Evolutionary conservation across 2,888 invertebrate genomes (phyloP).

Genomic region (Acleris holmiana): DNA sequence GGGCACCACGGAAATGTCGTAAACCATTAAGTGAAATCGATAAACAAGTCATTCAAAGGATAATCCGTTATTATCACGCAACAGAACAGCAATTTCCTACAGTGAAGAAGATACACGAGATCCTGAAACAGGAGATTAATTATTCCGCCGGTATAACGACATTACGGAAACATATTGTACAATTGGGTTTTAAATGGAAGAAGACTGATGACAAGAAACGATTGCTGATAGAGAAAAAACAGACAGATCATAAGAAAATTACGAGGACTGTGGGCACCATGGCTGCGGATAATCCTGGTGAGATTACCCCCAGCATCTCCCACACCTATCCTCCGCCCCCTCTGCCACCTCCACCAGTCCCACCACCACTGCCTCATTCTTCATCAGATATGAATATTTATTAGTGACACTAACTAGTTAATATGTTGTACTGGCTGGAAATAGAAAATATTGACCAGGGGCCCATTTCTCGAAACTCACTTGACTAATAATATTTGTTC

Average conservation of each 20-base stretch:
- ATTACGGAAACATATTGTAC: neutral
- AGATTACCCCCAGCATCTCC: no score
- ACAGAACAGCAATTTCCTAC: neutral
- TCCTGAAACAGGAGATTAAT: neutral
- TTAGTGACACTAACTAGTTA: no score
- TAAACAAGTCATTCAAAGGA: slow-evolving; percentile 1
- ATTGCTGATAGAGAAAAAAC: slow-evolving; percentile 1
- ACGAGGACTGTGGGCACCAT: no score
- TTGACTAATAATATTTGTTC: no score
- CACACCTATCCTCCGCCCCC: no score
- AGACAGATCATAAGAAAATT: slow-evolving; percentile 24
- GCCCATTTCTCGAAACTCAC: no score
- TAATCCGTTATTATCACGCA: neutral
- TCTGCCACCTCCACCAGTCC: no score
- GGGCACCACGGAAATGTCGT: neutral
- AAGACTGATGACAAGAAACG: slow-evolving; percentile 1
- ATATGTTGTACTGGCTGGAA: no score
- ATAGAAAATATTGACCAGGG: no score
- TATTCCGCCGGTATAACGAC: slow-evolving; percentile 1
- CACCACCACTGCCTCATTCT: no score
- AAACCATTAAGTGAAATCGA: neutral
- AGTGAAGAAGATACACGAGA: slow-evolving; percentile 3
- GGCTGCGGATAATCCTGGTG: no score
- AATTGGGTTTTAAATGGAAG: slow-evolving; percentile 1
- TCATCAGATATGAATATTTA: no score